A percentile compares a stretch with the other conserved stretches of the same genome.
Evolutionary conservation across 2,888 invertebrate genomes (phyloP).

Genomic region (Hyles lineata): DNA sequence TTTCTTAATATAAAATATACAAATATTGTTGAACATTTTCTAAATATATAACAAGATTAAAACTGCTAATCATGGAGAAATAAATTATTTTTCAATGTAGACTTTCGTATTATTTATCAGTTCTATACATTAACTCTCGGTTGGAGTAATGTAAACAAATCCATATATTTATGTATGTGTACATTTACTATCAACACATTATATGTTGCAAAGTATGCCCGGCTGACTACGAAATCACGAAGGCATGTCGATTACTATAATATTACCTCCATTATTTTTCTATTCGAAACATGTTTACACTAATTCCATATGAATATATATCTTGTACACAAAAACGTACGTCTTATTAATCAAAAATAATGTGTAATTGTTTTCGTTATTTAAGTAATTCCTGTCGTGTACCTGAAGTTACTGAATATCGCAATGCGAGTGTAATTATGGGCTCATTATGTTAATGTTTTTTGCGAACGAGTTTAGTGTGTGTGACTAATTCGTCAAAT

Average conservation of each 20-base stretch:
- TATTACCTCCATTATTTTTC: neutral
- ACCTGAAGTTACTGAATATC: neutral
- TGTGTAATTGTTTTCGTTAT: no score
- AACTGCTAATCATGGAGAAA: conserved; percentile 79
- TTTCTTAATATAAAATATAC: conserved; percentile 82
- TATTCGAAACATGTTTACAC: no score
- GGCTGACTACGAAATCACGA: conserved; percentile 5
- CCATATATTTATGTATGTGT: conserved; percentile 21
- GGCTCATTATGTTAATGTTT: conserved; percentile 12
- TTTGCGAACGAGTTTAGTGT: conserved; percentile 5
- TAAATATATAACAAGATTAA: conserved; percentile 81
- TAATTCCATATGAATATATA: no score
- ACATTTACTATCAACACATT: neutral
- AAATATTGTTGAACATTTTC: conserved; percentile 84
- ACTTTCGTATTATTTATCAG: conserved; percentile 58
- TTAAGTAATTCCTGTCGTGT: no score
- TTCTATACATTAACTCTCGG: neutral
- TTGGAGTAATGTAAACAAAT: neutral
- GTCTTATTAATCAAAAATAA: no score
- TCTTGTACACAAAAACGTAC: no score
- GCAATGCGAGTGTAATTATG: neutral
- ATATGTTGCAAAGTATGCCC: neutral
- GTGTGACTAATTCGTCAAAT: conserved; percentile 1
- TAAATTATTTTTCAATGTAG: conserved; percentile 84
- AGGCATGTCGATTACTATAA: neutral